These are phyloP conservation scores for Pseudotriccus pelzelni DNA, from an alignment of 2,797 vertebrate species.

Conservation along the genomic window DNA sequence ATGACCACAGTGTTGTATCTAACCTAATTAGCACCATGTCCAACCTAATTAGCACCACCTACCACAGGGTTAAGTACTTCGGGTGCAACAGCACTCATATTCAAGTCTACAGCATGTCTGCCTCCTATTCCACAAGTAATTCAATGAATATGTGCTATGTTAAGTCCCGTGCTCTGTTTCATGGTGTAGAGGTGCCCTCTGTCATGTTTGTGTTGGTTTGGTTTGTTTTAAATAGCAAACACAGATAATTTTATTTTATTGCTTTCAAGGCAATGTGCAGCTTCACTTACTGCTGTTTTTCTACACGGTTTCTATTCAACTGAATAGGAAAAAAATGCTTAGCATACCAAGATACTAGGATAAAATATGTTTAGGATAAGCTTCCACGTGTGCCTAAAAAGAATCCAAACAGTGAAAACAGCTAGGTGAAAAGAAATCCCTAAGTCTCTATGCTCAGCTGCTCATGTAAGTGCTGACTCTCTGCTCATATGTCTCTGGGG, in stretches of 20 bases:
- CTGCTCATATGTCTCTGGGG: conserved; percentile 33
- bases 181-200: not conserved
- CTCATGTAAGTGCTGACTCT: conserved; percentile 34
- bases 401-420: not conserved
- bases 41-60: conserved; percentile 51
- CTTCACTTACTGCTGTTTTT: not conserved
- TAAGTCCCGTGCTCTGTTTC: not conserved
- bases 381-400: conserved; percentile 2
- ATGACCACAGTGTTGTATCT: not conserved
- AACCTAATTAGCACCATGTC: conserved; percentile 33
- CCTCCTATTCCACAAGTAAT: not conserved
- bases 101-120: not conserved
- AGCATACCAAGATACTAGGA: not conserved
- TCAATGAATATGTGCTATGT: not conserved
- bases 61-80: conserved; percentile 45
- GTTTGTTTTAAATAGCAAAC: not conserved
- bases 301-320: not conserved
- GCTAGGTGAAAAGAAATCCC: conserved; percentile 38
- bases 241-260: not conserved
- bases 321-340: not conserved
- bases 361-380: not conserved
- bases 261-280: not conserved
- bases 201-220: not conserved
- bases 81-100: not conserved
- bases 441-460: conserved; percentile 10